Percentiles rank a stretch among this genome's conserved stretches.
phyloP scores from a whole-genome alignment of 2,888 invertebrate genomes.

The Thymelicus lineola region DNA sequence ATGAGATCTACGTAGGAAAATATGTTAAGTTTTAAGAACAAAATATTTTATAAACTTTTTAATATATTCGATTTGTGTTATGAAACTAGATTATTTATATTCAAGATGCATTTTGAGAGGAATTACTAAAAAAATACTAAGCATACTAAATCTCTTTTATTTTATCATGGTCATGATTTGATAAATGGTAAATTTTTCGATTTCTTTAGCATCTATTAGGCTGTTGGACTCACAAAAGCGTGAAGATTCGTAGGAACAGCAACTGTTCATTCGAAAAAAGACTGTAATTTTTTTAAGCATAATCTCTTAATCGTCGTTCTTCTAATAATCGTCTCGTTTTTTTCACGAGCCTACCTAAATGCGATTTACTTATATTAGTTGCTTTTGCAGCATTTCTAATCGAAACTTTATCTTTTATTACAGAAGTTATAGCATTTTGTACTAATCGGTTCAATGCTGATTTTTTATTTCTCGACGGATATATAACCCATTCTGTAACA shows the following conservation, averaged over 20 bases:
- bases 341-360: slow-evolving; percentile 16
- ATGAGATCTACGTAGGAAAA: neutral
- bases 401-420: slow-evolving; percentile 17
- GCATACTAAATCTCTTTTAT: too few species aligned
- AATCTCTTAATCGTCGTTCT: neutral
- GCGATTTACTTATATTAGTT: slow-evolving; percentile 14
- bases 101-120: too few species aligned
- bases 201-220: too few species aligned
- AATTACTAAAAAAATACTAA: too few species aligned
- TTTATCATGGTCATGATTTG: too few species aligned
- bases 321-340: slow-evolving; percentile 9
- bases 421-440: slow-evolving; percentile 6
- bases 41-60: neutral
- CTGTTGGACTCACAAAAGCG: too few species aligned
- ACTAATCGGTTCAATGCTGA: neutral
- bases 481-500: slow-evolving; percentile 14
- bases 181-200: too few species aligned
- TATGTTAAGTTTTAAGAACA: neutral
- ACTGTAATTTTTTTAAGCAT: neutral
- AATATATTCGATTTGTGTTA: neutral
- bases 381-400: slow-evolving; percentile 17
- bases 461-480: slow-evolving; percentile 1
- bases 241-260: too few species aligned
- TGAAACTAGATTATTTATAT: neutral
- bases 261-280: too few species aligned